Evolutionary conservation across 2,888 invertebrate genomes (phyloP), one percentile per base, ranked within the genome.

Genomic region (Blastobasis lacticolella): DNA sequence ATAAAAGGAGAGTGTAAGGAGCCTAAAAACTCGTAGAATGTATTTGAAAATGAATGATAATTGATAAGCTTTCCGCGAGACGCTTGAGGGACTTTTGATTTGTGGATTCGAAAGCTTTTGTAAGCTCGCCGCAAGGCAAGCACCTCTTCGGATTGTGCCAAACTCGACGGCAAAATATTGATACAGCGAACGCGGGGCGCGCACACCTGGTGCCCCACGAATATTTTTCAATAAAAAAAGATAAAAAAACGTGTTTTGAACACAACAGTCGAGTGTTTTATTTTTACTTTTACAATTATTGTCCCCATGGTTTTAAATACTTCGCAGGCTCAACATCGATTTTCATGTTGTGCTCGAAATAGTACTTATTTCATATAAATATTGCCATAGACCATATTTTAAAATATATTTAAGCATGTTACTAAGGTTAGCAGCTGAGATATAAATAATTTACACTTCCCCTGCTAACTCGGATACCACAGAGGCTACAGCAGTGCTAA

Each of bases 201-300:
- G 63, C 81, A 73, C 83, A 84, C 58, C 86, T 74, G 23, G 71
- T 79, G 83, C 78, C 23, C 81, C 67, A 75, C 65, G 68, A 70
- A 80, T 81, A 85, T 85, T 88, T 87, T 87, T 85, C 84, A 86
- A 87, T 86, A 87, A 88, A 87, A 78, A 84, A 81, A 69, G 64
- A 70, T 68, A 69, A 85, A 84, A 84, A 87, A 87, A 85, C 71
- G 87, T 88, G 87, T 88, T 88, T 84, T 79, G 70, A 88, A 88
- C 87, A 88, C 87, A 85, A 87, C 87, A 87, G 71, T 75, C 58
- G 55, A 54, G 73, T 73, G 66, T 78, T 87, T 86, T 71, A 64
- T 77, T 85, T 75, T 51, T 10, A 37, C 6, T 40, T 9, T 9
- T 40, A n/a, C n/a, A n/a, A n/a, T 4, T 40, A 8, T 6, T 8